phyloP scores from a whole-genome alignment of 2,888 invertebrate species.

The Lumbricus terrestris region DNA sequence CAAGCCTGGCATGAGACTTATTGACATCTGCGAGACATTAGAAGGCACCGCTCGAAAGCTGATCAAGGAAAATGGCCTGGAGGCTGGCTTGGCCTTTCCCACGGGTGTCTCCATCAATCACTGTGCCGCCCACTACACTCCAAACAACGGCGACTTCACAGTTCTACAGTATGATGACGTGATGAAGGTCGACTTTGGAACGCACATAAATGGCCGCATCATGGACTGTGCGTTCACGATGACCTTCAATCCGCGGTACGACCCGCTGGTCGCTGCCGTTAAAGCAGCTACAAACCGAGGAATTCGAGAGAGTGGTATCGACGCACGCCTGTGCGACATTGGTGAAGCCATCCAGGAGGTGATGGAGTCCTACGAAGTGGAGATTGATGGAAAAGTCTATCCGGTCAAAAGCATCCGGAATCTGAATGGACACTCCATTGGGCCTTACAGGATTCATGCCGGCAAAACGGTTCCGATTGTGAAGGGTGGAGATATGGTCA shows the following conservation, averaged over 20 bases:
- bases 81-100: constrained; percentile 84
- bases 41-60: constrained; percentile 86
- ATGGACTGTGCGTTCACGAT: constrained; percentile 99
- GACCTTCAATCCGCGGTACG: constrained; percentile 93
- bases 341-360: constrained; percentile 95
- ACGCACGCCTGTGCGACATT: constrained; percentile 94
- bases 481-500: constrained; percentile 91
- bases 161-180: constrained; percentile 93
- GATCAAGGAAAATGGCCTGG: constrained; percentile 88
- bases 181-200: constrained; percentile 97
- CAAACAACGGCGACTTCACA: constrained; percentile 94
- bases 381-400: constrained; percentile 91
- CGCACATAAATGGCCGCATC: constrained; percentile 90
- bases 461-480: constrained; percentile 99
- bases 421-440: constrained; percentile 98
- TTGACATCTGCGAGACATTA: constrained; percentile 88
- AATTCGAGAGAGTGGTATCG: constrained; percentile 87
- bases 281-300: constrained; percentile 98
- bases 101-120: constrained; percentile 98
- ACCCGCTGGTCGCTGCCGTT: constrained; percentile 79
- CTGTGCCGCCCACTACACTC: constrained; percentile 98
- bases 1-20: constrained; percentile 98
- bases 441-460: constrained; percentile 86
- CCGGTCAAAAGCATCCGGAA: constrained; percentile 93
- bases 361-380: constrained; percentile 98